These are phyloP conservation scores for Burhinus oedicnemus DNA, from an alignment of 2,113 vertebrate species.

Conservation along the genomic window DNA sequence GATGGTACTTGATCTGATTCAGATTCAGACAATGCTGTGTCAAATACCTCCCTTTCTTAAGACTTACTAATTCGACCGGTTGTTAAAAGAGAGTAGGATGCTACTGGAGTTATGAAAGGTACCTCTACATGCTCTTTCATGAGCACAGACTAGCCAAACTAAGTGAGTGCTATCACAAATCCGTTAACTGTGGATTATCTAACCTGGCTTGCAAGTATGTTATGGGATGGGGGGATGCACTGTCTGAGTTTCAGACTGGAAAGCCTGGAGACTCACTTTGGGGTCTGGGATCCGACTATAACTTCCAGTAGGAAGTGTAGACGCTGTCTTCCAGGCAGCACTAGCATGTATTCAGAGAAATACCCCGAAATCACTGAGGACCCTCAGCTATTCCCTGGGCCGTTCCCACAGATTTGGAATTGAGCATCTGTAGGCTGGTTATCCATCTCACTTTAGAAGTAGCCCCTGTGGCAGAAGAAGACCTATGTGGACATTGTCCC, in stretches of 20 bases:
- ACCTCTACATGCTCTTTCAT: background rate
- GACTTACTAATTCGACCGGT: background rate
- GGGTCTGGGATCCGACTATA: background rate
- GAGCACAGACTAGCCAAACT: background rate
- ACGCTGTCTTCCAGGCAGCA: background rate
- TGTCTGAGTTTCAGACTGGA: background rate
- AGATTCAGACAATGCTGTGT: background rate
- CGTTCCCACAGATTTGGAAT: background rate
- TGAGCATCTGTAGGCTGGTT: background rate
- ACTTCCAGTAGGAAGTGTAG: background rate
- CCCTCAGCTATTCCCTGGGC: background rate
- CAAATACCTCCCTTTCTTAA: background rate
- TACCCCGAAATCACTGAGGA: background rate
- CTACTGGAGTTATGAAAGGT: background rate
- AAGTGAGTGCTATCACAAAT: background rate
- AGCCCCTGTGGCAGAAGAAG: background rate
- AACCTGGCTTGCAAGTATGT: background rate
- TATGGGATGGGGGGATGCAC: rapidly evolving
- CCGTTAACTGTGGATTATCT: background rate
- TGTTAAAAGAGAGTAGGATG: background rate
- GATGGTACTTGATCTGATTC: background rate
- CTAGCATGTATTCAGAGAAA: background rate
- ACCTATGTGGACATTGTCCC: no score
- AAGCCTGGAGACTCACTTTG: background rate
- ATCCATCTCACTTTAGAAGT: background rate